Base-by-base conservation (phyloP, 2,888 invertebrate genomes). In the Argyra leucocephala region DNA sequence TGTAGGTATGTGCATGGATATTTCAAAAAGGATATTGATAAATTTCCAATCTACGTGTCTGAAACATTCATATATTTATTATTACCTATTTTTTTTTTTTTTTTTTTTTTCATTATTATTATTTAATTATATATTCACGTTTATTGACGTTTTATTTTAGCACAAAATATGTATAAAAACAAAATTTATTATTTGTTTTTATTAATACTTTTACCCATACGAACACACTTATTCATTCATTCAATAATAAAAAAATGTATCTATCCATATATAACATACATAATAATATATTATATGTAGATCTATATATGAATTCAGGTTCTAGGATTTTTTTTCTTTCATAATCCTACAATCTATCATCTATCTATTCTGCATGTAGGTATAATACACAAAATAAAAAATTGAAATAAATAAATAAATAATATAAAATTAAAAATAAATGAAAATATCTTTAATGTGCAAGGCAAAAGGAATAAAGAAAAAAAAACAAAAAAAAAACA, bases 101-200 rank as follows among this genome's bases (percentile, higher is more conserved):
- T n/a, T n/a, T n/a, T n/a, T n/a, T n/a, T n/a, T n/a, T n/a, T n/a
- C n/a, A n/a, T n/a, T n/a, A n/a, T n/a, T n/a, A n/a, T n/a, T n/a
- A n/a, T n/a, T n/a, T n/a, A 9, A 48, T 48, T 15, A 48, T 48
- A 48, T 15, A 12, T 48, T 48, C 5, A 12, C 5, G 9, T 48
- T 48, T 48, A 48, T 48, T 48, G n/a, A 48, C 48, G 48, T 48
- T 48, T 48, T n/a, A 48, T 48, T 48, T 48, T 48, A 48, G 48
- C 48, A 18, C 12, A 31, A 31, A 31, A 31, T 31, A 48, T 15
- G 7, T 31, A 31, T 31, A 26, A 26, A 26, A 26, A 6, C 7
- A 26, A 4, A 26, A 26, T 7, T 26, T 6, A 4, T 7, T 26
- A 26, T 26, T 26, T 7, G 3, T 3, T 37, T 37, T 37, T 37